phyloP scores from a whole-genome alignment of 2,888 invertebrate species.

The Cacoxenus indagator region DNA sequence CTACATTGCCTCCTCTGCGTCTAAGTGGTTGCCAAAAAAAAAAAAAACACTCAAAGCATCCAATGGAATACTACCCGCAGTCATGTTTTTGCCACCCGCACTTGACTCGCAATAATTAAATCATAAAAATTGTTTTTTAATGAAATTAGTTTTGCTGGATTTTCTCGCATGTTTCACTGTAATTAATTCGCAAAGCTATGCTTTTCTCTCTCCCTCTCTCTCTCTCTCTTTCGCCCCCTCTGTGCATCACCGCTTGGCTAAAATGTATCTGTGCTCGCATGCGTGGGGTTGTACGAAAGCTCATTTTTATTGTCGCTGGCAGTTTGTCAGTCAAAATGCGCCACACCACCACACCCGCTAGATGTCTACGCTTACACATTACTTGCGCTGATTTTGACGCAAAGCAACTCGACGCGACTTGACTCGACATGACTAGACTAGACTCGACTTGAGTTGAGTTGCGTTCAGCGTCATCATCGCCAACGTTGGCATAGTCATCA shows the following conservation, averaged over 20 bases:
- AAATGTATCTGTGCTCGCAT: neutral
- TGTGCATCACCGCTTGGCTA: neutral
- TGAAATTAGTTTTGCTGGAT: slow-evolving; percentile 45
- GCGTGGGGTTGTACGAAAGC: slow-evolving; percentile 4
- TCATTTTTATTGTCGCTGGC: slow-evolving; percentile 23
- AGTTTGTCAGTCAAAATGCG: slow-evolving; percentile 36
- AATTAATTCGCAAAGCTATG: slow-evolving; percentile 41
- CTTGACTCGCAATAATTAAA: slow-evolving; percentile 48
- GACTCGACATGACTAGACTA: no score
- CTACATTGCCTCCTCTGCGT: no score
- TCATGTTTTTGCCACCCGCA: no score
- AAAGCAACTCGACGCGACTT: no score
- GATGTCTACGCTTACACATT: no score
- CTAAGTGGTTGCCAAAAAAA: no score
- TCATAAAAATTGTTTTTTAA: slow-evolving; percentile 56
- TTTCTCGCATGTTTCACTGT: slow-evolving; percentile 38
- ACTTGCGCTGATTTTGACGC: no score
- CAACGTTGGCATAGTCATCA: neutral
- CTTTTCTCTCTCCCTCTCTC: no score
- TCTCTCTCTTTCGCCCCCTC: slow-evolving; percentile 8
- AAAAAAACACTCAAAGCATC: no score
- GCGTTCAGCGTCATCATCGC: neutral
- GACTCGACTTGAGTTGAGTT: no score
- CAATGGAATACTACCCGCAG: no score
- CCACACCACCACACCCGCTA: no score